Percentiles rank a stretch among this genome's conserved stretches.
phyloP scores from a whole-genome alignment of 2,113 vertebrate genomes.

The Percina caprodes region DNA sequence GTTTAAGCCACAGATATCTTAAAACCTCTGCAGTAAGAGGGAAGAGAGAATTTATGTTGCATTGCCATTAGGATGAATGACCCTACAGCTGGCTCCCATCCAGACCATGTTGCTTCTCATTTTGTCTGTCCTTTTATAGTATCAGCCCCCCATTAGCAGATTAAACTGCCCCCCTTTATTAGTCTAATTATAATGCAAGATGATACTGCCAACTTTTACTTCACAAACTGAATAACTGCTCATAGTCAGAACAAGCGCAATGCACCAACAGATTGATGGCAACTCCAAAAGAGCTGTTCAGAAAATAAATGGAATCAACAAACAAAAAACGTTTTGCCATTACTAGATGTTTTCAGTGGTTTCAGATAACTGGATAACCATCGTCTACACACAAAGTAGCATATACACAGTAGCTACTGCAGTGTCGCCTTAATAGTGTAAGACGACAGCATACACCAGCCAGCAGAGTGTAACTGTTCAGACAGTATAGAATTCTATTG shows the following conservation, averaged over 20 bases:
- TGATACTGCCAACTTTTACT: conserved; percentile 14
- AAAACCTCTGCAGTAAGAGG: not conserved
- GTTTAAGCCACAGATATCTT: not conserved
- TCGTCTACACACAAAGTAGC: not conserved
- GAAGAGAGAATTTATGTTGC: not conserved
- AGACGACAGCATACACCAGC: not conserved
- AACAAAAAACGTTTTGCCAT: not conserved
- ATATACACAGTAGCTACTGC: not conserved
- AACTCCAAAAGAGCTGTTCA: not conserved
- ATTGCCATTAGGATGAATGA: not conserved
- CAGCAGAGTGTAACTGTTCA: not conserved
- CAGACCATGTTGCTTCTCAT: conserved; percentile 13
- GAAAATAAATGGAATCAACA: not conserved
- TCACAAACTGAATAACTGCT: conserved; percentile 1
- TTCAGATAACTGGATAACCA: not conserved
- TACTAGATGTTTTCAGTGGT: not conserved
- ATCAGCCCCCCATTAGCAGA: conserved; percentile 73
- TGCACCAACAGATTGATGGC: conserved; percentile 37
- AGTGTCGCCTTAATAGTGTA: not conserved
- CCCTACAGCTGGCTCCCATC: conserved; percentile 32
- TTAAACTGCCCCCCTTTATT: conserved; percentile 50
- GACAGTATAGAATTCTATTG: not conserved
- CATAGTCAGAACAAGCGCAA: conserved; percentile 22
- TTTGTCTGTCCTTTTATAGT: conserved; percentile 41
- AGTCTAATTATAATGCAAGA: conserved; percentile 41